A percentile compares a stretch with the other conserved stretches of the same genome.
These are phyloP conservation scores for Magallana nippona DNA, from an alignment of 2,888 invertebrate genomes.

Conservation along the genomic window DNA sequence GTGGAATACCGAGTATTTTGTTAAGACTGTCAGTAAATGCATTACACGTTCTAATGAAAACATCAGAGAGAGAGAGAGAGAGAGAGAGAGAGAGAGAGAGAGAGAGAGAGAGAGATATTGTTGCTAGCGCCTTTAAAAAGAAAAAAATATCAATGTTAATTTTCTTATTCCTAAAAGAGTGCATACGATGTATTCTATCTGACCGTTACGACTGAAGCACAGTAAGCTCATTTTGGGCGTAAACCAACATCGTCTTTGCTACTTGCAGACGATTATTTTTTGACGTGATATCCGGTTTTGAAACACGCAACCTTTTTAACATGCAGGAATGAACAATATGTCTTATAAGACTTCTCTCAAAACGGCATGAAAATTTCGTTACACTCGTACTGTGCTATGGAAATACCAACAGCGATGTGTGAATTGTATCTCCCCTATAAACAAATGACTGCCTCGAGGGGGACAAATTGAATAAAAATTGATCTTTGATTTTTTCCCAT, in stretches of 20 bases:
- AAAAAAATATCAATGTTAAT: too few species aligned
- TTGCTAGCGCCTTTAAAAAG: too few species aligned
- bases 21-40: background rate
- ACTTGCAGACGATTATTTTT: background rate
- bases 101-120: too few species aligned
- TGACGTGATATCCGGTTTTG: background rate
- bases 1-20: background rate
- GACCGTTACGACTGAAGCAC: too few species aligned
- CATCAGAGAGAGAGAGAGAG: too few species aligned
- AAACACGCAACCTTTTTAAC: background rate
- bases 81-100: too few species aligned
- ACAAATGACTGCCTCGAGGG: constrained; percentile 21
- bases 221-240: background rate
- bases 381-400: constrained; percentile 1
- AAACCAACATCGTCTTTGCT: background rate
- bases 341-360: background rate
- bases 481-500: constrained; percentile 26
- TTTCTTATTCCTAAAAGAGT: too few species aligned
- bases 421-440: constrained; percentile 11
- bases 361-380: background rate
- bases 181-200: too few species aligned
- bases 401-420: constrained; percentile 8
- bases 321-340: background rate
- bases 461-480: constrained; percentile 32
- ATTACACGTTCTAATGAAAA: background rate